phyloP scores from a whole-genome alignment of 92 coral and sea anemone species.

The Porites evermanni region DNA sequence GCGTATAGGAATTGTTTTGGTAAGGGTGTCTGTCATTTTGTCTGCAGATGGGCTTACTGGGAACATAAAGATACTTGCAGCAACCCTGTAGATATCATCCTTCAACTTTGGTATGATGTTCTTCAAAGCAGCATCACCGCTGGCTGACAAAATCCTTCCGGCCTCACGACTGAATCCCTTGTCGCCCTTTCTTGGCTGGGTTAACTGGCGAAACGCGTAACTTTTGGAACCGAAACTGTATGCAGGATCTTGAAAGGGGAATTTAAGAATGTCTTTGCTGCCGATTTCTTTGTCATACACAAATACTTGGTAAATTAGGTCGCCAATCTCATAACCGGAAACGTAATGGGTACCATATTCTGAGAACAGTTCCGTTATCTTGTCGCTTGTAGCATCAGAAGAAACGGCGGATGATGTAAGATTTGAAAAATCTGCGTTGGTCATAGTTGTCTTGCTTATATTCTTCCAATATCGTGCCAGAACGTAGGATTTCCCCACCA shows the following conservation, averaged over 20 bases:
- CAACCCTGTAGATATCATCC: conserved; percentile 35
- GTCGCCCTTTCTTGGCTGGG: conserved; percentile 20
- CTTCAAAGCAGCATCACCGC: conserved; percentile 37
- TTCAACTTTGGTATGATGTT: conserved; percentile 22
- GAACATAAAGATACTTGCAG: conserved; percentile 38
- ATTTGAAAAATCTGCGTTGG: conserved; percentile 31
- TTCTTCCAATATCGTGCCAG: conserved; percentile 61
- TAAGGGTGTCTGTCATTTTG: conserved; percentile 1
- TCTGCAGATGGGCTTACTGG: conserved; percentile 2
- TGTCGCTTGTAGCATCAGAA: conserved; percentile 25
- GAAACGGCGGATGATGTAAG: neutral
- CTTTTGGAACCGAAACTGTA: conserved; percentile 23
- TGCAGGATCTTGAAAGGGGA: conserved; percentile 23
- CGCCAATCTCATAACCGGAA: conserved; percentile 56
- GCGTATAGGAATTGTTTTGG: conserved; percentile 9
- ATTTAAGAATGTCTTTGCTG: conserved; percentile 15
- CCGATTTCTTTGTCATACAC: conserved; percentile 45
- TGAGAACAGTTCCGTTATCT: conserved; percentile 34
- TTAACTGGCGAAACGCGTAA: conserved; percentile 33
- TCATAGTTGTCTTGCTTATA: conserved; percentile 20
- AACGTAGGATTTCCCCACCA: conserved; percentile 54
- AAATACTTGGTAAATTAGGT: conserved; percentile 54
- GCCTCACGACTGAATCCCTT: conserved; percentile 24
- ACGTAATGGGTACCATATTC: conserved; percentile 59
- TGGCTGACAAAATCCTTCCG: conserved; percentile 36